Base-by-base conservation (phyloP, 2,888 invertebrate species). In the Drosophila bunnanda region DNA sequence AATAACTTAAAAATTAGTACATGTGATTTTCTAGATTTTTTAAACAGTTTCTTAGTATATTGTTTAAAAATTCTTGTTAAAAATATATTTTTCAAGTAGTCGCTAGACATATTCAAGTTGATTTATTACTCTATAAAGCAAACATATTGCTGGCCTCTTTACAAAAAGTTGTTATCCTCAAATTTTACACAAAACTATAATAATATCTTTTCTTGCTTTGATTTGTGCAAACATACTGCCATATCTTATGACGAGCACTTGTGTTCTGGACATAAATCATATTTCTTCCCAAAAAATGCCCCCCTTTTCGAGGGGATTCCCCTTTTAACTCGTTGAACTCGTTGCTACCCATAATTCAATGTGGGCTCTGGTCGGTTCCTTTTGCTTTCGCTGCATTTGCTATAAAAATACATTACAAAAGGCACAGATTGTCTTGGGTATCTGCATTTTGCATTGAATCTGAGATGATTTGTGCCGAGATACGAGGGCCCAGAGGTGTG, bases 391-490 rank as follows among this genome's bases (percentile, higher is more conserved):
- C 53, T 53, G 65, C 64, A 53, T 64, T 64, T 64, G 53, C 53
- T 44, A 53, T 64, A 53, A 66, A 64, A 66, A 64, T 53, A 66
- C 61, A 50, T 61, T 64, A 52, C 50, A 61, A 44, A 61, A 32
- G 52, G 65, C 52, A 64, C 44, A 64, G 66, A 65, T 65, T 67
- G 46, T 67, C 66, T 67, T 67, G 55, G 65, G 54, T 65, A 55
- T 65, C 65, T 64, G 66, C 66, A 67, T 67, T 56, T 55, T 66
- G 66, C 66, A 66, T 66, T 67, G 66, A 65, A 56, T 39, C 55
- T 46, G 66, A 56, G 46, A 67, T 67, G 66, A 67, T 67, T 67
- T 67, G 46, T 67, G 55, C 10, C 13, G 5, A 28, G 36, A 38
- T 25, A 57, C 12, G 28, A 39, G 20, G n/a, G 43, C n/a, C 20